Evolutionary conservation across 2,113 vertebrate species (phyloP).

Genomic region (Nesoenas mayeri): DNA sequence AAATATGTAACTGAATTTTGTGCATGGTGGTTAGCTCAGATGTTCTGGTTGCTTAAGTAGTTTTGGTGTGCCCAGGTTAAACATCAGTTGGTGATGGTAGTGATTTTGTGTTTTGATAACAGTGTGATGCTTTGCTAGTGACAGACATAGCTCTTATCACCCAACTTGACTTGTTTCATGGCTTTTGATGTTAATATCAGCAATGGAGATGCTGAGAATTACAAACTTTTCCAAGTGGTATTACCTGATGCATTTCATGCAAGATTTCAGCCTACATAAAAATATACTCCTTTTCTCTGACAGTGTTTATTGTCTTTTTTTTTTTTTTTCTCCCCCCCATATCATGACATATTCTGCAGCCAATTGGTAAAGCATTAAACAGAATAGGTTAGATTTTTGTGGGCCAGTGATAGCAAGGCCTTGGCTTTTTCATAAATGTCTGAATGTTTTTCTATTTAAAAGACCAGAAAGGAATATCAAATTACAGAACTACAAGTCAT

Average conservation of each 20-base stretch:
- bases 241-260: background rate
- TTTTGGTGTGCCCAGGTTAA: background rate
- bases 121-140: background rate
- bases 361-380: background rate
- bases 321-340: background rate
- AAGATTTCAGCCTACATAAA: background rate
- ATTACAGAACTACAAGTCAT: background rate
- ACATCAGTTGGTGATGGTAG: background rate
- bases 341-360: background rate
- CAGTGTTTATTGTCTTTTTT: background rate
- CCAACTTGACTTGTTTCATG: background rate
- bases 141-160: background rate
- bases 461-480: background rate
- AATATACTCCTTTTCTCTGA: background rate
- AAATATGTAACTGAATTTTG: background rate
- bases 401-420: background rate
- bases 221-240: background rate
- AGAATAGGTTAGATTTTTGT: background rate
- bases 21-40: background rate
- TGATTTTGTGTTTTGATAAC: conserved; percentile 1
- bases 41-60: background rate
- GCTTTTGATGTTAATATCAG: background rate
- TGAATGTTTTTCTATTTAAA: background rate
- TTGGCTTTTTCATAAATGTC: background rate
- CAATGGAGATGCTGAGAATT: background rate